Evolutionary conservation across 2,113 vertebrate species (phyloP), one percentile per base, ranked within the genome.

Genomic region (Phalacrocorax pelagicus): DNA sequence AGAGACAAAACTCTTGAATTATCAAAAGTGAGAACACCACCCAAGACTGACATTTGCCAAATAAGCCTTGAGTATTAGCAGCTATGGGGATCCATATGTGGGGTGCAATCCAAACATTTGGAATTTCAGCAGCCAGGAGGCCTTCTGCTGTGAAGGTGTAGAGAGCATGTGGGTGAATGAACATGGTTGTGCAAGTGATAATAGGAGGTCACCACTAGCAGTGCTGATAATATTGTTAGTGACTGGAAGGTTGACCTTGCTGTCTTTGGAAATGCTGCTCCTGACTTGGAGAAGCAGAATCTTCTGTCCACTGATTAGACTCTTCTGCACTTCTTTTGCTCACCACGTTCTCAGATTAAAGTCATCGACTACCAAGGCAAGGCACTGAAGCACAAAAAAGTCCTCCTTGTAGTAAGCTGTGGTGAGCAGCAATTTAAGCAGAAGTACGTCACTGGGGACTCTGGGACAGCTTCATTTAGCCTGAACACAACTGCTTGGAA

Each of bases 401-500:
- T 97, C 27, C 72, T 96, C 13, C 95, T 97, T 0, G 0, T 49
- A 40, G 47, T 93, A 82, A 94, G 19, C n/a, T 77, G 13, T 0
- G 59, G 85, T 15, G 71, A 67, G 36, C 66, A 84, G 36, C 83
- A 65, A 3, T 82, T 85, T 65, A 91, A 79, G 66, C 74, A 95
- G 71, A 96, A 73, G 6, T 96, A 78, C 54, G 12, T 81, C 59
- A 97, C 96, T 42, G 94, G 86, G 20, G 73, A 87, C 15, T 59
- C 55, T 26, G 97, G 97, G 47, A 86, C 77, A 57, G 69, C 32
- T 94, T 93, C 78, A 21, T 97, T 97, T 90, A 94, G 73, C 80
- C 75, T 97, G 79, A 73, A 97, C 54, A 97, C 95, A 0, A 87
- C 90, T 74, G 71, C 55, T 79, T 97, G 97, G 92, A 95, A 95